Conservation (phyloP, 2,888 invertebrate species). For the Hydrotaea diabolus region DNA sequence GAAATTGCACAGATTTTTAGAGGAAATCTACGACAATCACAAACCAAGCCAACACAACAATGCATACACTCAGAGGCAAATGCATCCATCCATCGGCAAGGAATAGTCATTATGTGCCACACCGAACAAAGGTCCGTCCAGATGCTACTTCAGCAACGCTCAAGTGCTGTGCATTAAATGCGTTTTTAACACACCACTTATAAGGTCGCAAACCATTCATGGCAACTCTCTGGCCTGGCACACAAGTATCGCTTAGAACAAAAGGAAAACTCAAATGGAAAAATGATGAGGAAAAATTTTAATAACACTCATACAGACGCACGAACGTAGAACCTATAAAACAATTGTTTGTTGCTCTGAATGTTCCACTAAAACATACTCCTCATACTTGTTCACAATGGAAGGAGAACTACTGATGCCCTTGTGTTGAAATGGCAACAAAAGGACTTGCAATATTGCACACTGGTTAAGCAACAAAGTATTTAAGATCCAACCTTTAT, state of each 20-base stretch:
- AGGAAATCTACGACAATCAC: not conserved
- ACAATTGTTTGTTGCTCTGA: slow-evolving; percentile 48
- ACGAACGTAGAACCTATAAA: slow-evolving; percentile 27
- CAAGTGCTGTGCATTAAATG: slow-evolving; percentile 55
- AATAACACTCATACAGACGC: slow-evolving; percentile 4
- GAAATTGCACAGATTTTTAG: slow-evolving; percentile 31
- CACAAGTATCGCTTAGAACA: slow-evolving; percentile 1
- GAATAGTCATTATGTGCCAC: slow-evolving; percentile 28
- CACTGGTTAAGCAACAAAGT: not conserved
- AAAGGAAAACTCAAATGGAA: slow-evolving; percentile 37
- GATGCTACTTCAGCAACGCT: slow-evolving; percentile 25
- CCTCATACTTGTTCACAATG: not conserved
- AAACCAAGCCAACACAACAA: not conserved
- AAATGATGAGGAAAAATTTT: slow-evolving; percentile 21
- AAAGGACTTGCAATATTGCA: not conserved
- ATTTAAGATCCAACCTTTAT: too few relatives aligned
- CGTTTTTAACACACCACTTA: slow-evolving; percentile 51
- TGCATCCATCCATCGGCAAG: slow-evolving; percentile 23
- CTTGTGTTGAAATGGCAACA: slow-evolving; percentile 32
- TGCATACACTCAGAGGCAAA: not conserved
- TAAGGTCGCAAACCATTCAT: slow-evolving; percentile 41
- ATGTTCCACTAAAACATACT: slow-evolving; percentile 38
- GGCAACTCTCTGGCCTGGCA: slow-evolving; percentile 20
- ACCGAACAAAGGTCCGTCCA: slow-evolving; percentile 48
- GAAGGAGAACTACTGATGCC: slow-evolving; percentile 14